A percentile compares a stretch with the other conserved stretches of the same genome.
Evolutionary conservation across 2,113 vertebrate genomes (phyloP).

Genomic region (Menidia beryllina): DNA sequence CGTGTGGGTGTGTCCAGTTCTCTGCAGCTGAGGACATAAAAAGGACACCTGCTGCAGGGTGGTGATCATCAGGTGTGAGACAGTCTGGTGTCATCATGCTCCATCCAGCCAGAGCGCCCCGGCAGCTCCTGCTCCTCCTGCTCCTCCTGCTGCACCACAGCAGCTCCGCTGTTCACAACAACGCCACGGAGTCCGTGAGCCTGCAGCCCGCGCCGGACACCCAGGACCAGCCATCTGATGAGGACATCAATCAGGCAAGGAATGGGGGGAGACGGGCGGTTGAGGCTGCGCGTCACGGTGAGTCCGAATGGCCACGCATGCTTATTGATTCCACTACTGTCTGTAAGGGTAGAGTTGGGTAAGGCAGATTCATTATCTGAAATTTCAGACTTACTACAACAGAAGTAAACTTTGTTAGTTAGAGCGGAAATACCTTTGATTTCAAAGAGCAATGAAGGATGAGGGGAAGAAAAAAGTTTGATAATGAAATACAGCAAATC

Average conservation of each 20-base stretch:
- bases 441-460: too few relatives aligned
- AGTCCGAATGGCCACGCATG: conserved; percentile 23
- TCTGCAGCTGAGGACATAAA: conserved; percentile 47
- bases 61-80: conserved; percentile 1
- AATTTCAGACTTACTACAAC: too few relatives aligned
- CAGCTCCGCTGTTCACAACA: conserved; percentile 67
- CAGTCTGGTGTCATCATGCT: conserved; percentile 55
- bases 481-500: too few relatives aligned
- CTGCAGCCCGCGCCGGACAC: background rate
- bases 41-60: conserved; percentile 33
- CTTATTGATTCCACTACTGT: background rate
- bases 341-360: too few relatives aligned
- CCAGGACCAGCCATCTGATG: conserved; percentile 22
- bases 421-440: too few relatives aligned
- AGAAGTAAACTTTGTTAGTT: too few relatives aligned
- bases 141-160: conserved; percentile 58
- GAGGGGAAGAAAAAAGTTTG: too few relatives aligned
- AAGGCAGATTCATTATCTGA: too few relatives aligned
- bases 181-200: conserved; percentile 65
- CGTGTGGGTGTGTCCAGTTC: conserved; percentile 35
- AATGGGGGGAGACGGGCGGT: conserved; percentile 60
- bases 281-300: conserved; percentile 50
- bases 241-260: conserved; percentile 72
- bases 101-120: conserved; percentile 27
- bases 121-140: conserved; percentile 47